These are phyloP conservation scores for Bemisia tabaci DNA, from an alignment of 1,140 invertebrate genomes.

Conservation along the genomic window DNA sequence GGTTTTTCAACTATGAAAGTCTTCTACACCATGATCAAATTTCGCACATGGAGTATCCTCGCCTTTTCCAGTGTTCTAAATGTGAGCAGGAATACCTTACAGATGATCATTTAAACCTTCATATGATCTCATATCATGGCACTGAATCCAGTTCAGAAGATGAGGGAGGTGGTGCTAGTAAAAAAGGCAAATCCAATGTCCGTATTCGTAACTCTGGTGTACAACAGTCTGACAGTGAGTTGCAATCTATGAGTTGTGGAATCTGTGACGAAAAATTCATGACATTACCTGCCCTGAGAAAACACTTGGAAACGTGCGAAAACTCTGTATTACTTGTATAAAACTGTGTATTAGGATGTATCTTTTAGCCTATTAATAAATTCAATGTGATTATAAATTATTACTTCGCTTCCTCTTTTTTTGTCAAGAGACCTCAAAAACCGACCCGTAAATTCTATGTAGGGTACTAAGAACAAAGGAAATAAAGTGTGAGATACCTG, in stretches of 20 bases:
- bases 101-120: not conserved
- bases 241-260: not conserved
- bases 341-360: too few relatives aligned
- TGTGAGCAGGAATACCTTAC: not conserved
- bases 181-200: not conserved
- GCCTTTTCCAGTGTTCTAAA: not conserved
- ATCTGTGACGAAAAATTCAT: not conserved
- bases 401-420: too few relatives aligned
- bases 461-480: too few relatives aligned
- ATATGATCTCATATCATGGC: not conserved
- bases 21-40: not conserved
- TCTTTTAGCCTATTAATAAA: too few relatives aligned
- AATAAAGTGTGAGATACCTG: too few relatives aligned
- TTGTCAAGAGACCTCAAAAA: too few relatives aligned
- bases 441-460: too few relatives aligned
- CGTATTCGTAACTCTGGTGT: not conserved
- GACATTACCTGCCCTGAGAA: not conserved
- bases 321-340: not conserved
- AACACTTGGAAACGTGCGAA: not conserved
- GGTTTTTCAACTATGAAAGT: not conserved
- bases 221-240: not conserved
- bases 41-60: not conserved
- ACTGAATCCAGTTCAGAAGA: not conserved
- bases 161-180: not conserved
- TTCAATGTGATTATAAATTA: too few relatives aligned